These are phyloP conservation scores for Zaprionus ornatus DNA, from an alignment of 1,140 invertebrate species.

Conservation along the genomic window DNA sequence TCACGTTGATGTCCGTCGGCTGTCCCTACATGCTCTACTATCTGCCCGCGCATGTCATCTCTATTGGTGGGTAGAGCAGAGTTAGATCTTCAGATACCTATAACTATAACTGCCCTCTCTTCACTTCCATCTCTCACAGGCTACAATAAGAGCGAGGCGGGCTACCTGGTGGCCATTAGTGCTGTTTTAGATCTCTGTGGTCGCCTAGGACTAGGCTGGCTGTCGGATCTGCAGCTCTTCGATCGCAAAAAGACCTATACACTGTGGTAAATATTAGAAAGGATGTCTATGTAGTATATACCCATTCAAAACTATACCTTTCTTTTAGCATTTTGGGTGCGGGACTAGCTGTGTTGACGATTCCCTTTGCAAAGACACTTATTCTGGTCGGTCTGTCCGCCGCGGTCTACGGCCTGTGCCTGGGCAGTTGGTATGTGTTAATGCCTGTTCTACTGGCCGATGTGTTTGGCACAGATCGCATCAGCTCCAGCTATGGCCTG, in stretches of 20 bases:
- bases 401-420: conserved; percentile 88
- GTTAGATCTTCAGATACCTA: neutral
- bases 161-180: conserved; percentile 89
- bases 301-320: neutral
- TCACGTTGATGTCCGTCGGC: conserved; percentile 90
- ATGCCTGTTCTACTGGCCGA: conserved; percentile 90
- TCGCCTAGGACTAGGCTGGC: conserved; percentile 88
- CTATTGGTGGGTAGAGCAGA: conserved; percentile 72
- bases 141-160: conserved; percentile 88
- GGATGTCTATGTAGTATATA: neutral
- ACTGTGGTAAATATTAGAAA: conserved; percentile 85
- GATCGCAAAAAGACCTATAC: conserved; percentile 89
- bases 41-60: conserved; percentile 89
- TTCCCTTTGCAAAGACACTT: conserved; percentile 88
- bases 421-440: conserved; percentile 90
- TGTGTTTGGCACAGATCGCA: conserved; percentile 89
- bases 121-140: conserved; percentile 69
- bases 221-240: conserved; percentile 89
- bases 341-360: conserved; percentile 87
- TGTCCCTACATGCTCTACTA: conserved; percentile 91
- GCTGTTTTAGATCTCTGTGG: conserved; percentile 89
- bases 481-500: conserved; percentile 90
- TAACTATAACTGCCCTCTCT: neutral
- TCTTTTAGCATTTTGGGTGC: conserved; percentile 87
- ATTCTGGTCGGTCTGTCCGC: conserved; percentile 86